Evolutionary conservation across 2,888 invertebrate genomes (phyloP), one percentile per base, ranked within the genome.

Genomic region (Acleris literana): DNA sequence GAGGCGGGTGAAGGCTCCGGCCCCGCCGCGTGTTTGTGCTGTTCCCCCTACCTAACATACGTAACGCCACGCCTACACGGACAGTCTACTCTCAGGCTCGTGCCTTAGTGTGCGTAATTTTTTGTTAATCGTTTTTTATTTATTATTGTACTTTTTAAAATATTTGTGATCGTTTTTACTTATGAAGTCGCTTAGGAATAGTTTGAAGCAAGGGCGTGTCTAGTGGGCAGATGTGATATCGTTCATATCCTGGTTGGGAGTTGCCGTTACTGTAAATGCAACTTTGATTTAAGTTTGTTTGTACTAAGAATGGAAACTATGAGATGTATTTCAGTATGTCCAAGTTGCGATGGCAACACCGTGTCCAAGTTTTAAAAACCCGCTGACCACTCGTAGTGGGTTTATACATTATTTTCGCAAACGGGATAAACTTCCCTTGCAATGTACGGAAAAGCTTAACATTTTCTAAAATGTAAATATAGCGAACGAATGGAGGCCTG

Each of bases 401-500:
- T n/a, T 9, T 20, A 22, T 20, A 39, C 54, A 58, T 64, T 51
- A 53, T 55, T 64, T 46, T 61, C 49, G 55, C 60, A 55, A 65
- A 65, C 25, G 65, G 49, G 44, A 29, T 52, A 33, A 43, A 25
- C 4, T 66, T 66, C 52, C 61, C 44, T 46, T 18, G n/a, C 13
- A 20, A 17, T 59, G 52, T 57, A 63, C 46, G 58, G 55, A 62
- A 43, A 69, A 51, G 49, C 51, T 53, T 64, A 68, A 68, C 51
- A 69, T 66, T 64, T 63, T 61, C 43, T 57, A 77, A 77, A 80
- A 82, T 90, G 90, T 91, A 90, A 86, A 91, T 91, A 88, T 82
- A 85, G 83, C 79, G 83, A 85, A 84, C 80, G 85, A 85, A 82
- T 78, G 87, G 83, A 83, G 90, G 90, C 89, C 90, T 89, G 89